These are phyloP conservation scores for Andrena flavipes DNA, from an alignment of 2,888 invertebrate genomes.

Conservation along the genomic window DNA sequence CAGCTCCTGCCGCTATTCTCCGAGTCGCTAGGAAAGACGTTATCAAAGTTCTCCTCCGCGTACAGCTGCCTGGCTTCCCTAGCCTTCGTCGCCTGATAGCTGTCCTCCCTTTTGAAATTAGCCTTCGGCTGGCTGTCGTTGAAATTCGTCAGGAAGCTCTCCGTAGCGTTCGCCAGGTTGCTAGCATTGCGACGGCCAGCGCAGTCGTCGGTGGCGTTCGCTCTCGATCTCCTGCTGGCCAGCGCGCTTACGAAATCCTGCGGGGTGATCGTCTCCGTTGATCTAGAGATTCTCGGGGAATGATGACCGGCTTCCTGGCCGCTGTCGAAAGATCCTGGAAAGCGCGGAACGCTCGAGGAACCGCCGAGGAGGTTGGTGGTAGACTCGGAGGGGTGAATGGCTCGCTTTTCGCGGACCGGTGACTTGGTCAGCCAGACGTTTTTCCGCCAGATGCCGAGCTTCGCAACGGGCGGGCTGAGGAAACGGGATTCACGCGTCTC, in stretches of 20 bases:
- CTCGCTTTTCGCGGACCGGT: conserved; percentile 56
- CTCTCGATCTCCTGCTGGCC: conserved; percentile 34
- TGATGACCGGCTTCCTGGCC: conserved; percentile 8
- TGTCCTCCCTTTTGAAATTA: conserved; percentile 55
- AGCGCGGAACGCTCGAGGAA: conserved; percentile 18
- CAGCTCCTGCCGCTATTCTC: conserved; percentile 70
- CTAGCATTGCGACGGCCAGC: conserved; percentile 18
- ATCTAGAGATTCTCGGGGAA: conserved; percentile 27
- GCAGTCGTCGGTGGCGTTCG: conserved; percentile 44
- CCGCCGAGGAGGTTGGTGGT: background rate
- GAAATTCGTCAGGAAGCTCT: background rate
- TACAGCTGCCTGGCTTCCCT: conserved; percentile 72
- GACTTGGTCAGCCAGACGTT: conserved; percentile 79
- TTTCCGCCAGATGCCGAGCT: conserved; percentile 76
- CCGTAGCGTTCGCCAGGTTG: conserved; percentile 10
- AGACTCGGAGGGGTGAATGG: background rate
- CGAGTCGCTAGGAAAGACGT: conserved; percentile 53
- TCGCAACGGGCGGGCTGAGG: conserved; percentile 59
- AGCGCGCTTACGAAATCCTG: conserved; percentile 70
- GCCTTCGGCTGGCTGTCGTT: conserved; percentile 31
- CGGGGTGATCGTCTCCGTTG: conserved; percentile 69
- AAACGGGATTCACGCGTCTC: conserved; percentile 73
- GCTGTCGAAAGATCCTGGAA: conserved; percentile 36
- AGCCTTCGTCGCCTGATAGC: background rate
- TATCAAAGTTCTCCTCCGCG: conserved; percentile 67